Percentiles rank a stretch among this genome's conserved stretches.
These are phyloP conservation scores for Psammodynastes pulverulentus DNA, from an alignment of 2,113 vertebrate species.

Conservation along the genomic window DNA sequence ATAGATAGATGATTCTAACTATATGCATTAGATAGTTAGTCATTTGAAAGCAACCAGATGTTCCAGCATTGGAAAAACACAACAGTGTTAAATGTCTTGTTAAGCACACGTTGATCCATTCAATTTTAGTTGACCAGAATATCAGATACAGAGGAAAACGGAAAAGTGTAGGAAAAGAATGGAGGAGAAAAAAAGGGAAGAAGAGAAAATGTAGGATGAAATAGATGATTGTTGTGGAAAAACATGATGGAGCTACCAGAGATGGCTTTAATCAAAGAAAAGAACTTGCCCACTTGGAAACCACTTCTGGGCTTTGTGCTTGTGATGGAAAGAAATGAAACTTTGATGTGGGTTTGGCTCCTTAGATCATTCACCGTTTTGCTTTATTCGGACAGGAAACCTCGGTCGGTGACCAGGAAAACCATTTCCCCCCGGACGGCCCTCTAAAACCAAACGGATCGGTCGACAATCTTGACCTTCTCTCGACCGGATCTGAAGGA, in stretches of 20 bases:
- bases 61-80: background rate
- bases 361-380: background rate
- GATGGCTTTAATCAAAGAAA: background rate
- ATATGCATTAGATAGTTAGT: background rate
- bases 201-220: background rate
- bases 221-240: background rate
- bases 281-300: background rate
- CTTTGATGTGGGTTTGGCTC: background rate
- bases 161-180: no score
- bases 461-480: constrained; percentile 66
- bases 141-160: no score
- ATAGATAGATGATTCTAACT: no score
- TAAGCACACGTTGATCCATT: no score
- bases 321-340: background rate
- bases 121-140: no score
- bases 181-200: no score
- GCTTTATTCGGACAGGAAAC: constrained; percentile 49
- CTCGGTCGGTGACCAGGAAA: constrained; percentile 54
- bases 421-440: constrained; percentile 12
- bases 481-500: constrained; percentile 67
- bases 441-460: constrained; percentile 75
- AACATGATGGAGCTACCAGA: background rate
- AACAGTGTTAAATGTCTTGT: background rate
- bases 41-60: background rate
- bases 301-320: background rate